Evolutionary conservation across 53 echinoderm and acorn worm species (phyloP), one percentile per base, ranked within the genome.

Genomic region (Zoroaster sp.): DNA sequence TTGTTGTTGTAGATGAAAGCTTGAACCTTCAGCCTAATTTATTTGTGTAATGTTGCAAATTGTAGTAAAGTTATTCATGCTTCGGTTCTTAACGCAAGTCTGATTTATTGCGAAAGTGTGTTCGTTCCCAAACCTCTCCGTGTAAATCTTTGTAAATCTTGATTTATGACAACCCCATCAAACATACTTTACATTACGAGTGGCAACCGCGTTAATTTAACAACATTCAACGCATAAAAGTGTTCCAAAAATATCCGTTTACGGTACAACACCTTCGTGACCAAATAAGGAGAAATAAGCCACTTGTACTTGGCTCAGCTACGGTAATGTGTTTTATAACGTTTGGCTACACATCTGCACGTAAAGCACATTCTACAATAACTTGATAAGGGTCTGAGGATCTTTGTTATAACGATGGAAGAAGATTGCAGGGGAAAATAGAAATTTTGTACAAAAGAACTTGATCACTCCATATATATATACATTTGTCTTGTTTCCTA

Each of bases 271-370:
- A 8, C 54, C 55, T 79, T 63, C 20, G 21, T 79, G 79, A 79
- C 79, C 79, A 79, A 79, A 79, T 79, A 79, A 20, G 79, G 79
- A 55, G 38, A 63, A 10, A 33, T 8, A 20, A 79, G 10, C 78
- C 79, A 79, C 79, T 79, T 79, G 35, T 28, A 59, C 21, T 59
- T 28, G 21, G 63, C 63, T 25, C 9, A 25, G 63, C 63, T 9
- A 28, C 28, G 63, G 63, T 59, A 10, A 59, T 28, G 30, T 8
- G 63, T 9, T 59, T 28, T 13, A 9, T 59, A 11, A 59, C 14
- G 63, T 28, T 25, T 59, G 28, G 28, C 23, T 25, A 28, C 63
- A 59, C 28, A 59, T 59, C 63, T 8, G 23, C 63, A 59, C 63
- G 63, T 59, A 59, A 28, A 28, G 63, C 63, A 59, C 25, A 59